Conservation (phyloP, 1,140 invertebrate genomes). For the Geopemphigus sp. region DNA sequence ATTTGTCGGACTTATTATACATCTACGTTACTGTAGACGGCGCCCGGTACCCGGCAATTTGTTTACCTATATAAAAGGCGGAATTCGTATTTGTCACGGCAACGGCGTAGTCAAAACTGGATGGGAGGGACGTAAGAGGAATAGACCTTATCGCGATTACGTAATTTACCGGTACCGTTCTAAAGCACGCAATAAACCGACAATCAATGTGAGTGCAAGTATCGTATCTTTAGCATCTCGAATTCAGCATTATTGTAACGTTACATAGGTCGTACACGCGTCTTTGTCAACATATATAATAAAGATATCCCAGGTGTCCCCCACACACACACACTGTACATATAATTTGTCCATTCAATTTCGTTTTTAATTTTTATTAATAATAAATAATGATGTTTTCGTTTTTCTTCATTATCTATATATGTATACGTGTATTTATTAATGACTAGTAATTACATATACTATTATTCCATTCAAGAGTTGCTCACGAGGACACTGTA, state of each 20-base stretch:
- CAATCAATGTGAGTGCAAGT: neutral
- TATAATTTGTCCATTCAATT: neutral
- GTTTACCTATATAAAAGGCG: too few relatives aligned
- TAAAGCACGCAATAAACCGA: neutral
- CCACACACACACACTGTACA: neutral
- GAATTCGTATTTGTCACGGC: too few relatives aligned
- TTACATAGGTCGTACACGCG: neutral
- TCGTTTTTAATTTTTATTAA: slow-evolving; percentile 9
- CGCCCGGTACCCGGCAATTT: too few relatives aligned
- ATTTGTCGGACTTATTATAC: too few relatives aligned
- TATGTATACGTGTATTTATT: neutral
- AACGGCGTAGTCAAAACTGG: too few relatives aligned
- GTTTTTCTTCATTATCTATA: slow-evolving; percentile 5
- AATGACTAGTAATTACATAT: slow-evolving; percentile 11
- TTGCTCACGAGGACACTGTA: neutral
- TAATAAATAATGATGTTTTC: slow-evolving; percentile 29
- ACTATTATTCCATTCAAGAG: slow-evolving; percentile 29
- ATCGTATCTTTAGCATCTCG: neutral
- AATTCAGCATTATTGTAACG: neutral
- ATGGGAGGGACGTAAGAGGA: too few relatives aligned
- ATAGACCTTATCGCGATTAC: neutral
- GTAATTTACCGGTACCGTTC: neutral
- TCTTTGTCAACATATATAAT: neutral
- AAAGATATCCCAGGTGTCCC: neutral
- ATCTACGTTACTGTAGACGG: too few relatives aligned